Percentiles rank a stretch among this genome's conserved stretches.
These are phyloP conservation scores for Cirrhinus mrigala DNA, from an alignment of 2,797 vertebrate genomes.

Conservation along the genomic window DNA sequence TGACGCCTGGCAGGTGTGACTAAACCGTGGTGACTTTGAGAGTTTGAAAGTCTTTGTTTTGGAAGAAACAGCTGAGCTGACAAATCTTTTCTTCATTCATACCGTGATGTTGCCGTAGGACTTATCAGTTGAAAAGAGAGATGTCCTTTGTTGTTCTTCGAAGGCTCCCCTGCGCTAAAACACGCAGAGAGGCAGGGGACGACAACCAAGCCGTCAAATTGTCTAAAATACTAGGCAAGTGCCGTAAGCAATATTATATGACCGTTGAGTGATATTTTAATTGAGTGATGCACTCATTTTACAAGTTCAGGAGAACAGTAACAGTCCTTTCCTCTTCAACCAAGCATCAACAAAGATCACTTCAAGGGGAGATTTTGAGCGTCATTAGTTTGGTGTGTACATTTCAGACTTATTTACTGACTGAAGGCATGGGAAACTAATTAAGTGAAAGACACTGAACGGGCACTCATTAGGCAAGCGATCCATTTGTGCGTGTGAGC, in stretches of 20 bases:
- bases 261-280: not conserved
- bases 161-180: slow-evolving; percentile 55
- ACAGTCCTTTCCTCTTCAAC: slow-evolving; percentile 46
- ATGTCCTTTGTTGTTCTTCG: slow-evolving; percentile 56
- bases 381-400: slow-evolving; percentile 60
- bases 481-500: slow-evolving; percentile 58
- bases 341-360: slow-evolving; percentile 52
- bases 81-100: slow-evolving; percentile 56
- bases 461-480: slow-evolving; percentile 63
- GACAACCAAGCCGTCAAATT: not conserved
- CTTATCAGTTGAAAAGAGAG: slow-evolving; percentile 60
- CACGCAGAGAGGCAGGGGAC: slow-evolving; percentile 35
- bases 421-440: slow-evolving; percentile 61
- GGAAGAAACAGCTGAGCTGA: slow-evolving; percentile 52
- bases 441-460: slow-evolving; percentile 68
- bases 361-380: slow-evolving; percentile 60
- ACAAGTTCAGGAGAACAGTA: not conserved
- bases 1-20: slow-evolving; percentile 27
- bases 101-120: slow-evolving; percentile 55
- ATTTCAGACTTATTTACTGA: slow-evolving; percentile 69
- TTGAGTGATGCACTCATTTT: not conserved
- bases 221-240: not conserved
- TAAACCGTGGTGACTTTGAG: slow-evolving; percentile 46
- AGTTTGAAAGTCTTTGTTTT: slow-evolving; percentile 53
- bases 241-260: not conserved